Evolutionary conservation across 2,888 invertebrate genomes (phyloP).

Genomic region (Volucella inflata): DNA sequence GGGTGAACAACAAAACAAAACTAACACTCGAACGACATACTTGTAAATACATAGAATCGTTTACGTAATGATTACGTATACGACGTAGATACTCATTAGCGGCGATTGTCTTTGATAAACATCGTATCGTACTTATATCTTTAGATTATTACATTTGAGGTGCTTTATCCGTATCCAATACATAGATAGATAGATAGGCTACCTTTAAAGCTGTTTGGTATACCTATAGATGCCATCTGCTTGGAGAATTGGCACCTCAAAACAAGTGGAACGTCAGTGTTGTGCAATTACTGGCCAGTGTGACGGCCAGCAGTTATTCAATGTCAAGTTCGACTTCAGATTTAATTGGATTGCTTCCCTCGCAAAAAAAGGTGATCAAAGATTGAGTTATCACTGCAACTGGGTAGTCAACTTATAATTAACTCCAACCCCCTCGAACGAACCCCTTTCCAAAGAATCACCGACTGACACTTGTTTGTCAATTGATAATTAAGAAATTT

Average conservation of each 20-base stretch:
- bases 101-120: slow-evolving; percentile 44
- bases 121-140: slow-evolving; percentile 32
- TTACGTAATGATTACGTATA: slow-evolving; percentile 70
- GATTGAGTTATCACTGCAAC: slow-evolving; percentile 64
- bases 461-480: slow-evolving; percentile 71
- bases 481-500: slow-evolving; percentile 73
- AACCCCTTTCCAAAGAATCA: slow-evolving; percentile 5
- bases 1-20: slow-evolving; percentile 31
- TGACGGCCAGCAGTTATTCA: slow-evolving; percentile 27
- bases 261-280: slow-evolving; percentile 36
- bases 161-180: slow-evolving; percentile 23
- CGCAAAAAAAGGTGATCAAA: slow-evolving; percentile 51
- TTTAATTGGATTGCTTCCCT: slow-evolving; percentile 3
- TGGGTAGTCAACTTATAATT: slow-evolving; percentile 52
- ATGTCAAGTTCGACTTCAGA: slow-evolving; percentile 68
- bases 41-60: slow-evolving; percentile 9
- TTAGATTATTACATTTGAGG: slow-evolving; percentile 61
- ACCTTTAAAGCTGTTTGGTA: too few relatives aligned
- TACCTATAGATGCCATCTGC: slow-evolving; percentile 43
- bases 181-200: slow-evolving; percentile 24
- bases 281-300: slow-evolving; percentile 16
- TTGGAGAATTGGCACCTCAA: slow-evolving; percentile 24
- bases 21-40: slow-evolving; percentile 58
- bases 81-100: slow-evolving; percentile 57
- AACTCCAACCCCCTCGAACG: slow-evolving; percentile 26